Conservation (phyloP, 2,797 vertebrate species). For the Acanthornis magna region DNA sequence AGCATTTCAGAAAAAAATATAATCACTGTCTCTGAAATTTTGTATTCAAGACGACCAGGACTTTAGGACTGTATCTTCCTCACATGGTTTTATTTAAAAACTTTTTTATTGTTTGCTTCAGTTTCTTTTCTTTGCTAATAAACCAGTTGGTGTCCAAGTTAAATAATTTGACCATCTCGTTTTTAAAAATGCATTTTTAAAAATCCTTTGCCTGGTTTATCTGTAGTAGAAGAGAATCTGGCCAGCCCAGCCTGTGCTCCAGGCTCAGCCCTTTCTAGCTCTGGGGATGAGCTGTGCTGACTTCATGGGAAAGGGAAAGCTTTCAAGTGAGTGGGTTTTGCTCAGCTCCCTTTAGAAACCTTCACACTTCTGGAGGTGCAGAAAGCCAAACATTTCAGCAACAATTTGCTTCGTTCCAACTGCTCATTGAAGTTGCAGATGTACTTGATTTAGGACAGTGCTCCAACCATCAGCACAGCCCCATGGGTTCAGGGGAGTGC, state of each 20-base stretch:
- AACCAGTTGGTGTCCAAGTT: background rate
- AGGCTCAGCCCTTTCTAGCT: background rate
- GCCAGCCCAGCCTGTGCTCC: background rate
- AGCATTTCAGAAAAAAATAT: background rate
- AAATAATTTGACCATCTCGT: background rate
- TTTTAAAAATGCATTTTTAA: background rate
- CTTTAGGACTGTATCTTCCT: background rate
- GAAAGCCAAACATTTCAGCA: background rate
- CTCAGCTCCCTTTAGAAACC: background rate
- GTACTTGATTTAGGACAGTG: background rate
- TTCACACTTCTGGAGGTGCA: background rate
- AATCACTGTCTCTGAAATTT: background rate
- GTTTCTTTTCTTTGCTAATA: background rate
- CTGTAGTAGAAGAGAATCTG: background rate
- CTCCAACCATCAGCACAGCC: background rate
- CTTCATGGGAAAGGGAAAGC: background rate
- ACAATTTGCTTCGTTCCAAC: background rate
- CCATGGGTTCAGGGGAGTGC: accelerated
- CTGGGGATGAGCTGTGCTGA: background rate
- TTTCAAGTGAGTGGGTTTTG: background rate
- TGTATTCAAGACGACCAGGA: background rate
- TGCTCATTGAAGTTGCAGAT: background rate
- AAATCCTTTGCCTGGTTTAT: background rate
- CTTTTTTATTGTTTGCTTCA: background rate
- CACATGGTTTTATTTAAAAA: background rate